Conservation (phyloP, 1,140 invertebrate genomes). For the Plodia interpunctella region DNA sequence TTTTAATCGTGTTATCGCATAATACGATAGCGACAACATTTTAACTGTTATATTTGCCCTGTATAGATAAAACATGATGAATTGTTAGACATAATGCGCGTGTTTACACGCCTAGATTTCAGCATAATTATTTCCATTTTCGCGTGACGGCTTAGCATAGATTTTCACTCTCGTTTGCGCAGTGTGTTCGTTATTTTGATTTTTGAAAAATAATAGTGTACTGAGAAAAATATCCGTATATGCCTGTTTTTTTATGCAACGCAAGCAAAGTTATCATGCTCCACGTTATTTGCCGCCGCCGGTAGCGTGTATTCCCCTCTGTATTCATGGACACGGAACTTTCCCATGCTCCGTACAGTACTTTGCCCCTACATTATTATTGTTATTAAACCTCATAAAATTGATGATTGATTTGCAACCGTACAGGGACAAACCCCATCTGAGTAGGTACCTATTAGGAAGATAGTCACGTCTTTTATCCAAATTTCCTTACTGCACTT, state of each 20-base stretch:
- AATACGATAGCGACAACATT: conserved; percentile 31
- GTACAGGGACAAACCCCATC: too few species aligned
- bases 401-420: neutral
- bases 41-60: conserved; percentile 30
- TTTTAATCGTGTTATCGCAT: conserved; percentile 39
- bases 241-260: neutral
- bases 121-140: conserved; percentile 11
- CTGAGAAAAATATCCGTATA: too few species aligned
- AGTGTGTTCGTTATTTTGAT: neutral
- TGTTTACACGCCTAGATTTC: conserved; percentile 4
- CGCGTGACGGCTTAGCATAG: conserved; percentile 16
- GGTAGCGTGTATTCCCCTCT: conserved; percentile 8
- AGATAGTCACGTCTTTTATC: too few species aligned
- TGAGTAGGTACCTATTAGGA: too few species aligned
- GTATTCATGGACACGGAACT: conserved; percentile 12
- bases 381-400: too few species aligned
- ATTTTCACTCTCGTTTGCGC: conserved; percentile 35
- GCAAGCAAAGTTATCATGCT: neutral
- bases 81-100: neutral
- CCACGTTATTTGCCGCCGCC: neutral
- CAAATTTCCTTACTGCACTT: too few species aligned
- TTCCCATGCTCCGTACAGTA: conserved; percentile 17
- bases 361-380: too few species aligned
- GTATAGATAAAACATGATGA: conserved; percentile 7
- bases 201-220: neutral